Conservation (phyloP, 2,113 vertebrate genomes). For the Narcine bancroftii region DNA sequence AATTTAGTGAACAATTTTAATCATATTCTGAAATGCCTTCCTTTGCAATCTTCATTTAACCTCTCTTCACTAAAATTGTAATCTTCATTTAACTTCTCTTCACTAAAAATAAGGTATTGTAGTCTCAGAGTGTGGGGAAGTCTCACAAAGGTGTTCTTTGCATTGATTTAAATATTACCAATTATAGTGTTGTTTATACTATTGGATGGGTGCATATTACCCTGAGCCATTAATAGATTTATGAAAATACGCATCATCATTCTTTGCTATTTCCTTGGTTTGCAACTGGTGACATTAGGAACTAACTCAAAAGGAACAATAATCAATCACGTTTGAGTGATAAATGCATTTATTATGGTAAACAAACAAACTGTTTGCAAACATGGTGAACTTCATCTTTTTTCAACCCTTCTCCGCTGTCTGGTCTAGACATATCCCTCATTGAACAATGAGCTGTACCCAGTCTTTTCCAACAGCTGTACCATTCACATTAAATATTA, state of each 20-base stretch:
- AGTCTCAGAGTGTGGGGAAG: not conserved
- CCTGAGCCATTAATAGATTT: not conserved
- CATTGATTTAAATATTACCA: not conserved
- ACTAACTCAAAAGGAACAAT: not conserved
- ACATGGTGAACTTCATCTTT: conserved; percentile 41
- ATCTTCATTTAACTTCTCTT: not conserved
- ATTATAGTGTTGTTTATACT: not conserved
- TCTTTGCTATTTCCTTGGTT: not conserved
- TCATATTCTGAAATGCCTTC: not conserved
- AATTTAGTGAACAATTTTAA: conserved; percentile 11
- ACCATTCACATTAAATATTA: conserved; percentile 46
- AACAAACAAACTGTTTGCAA: conserved; percentile 40
- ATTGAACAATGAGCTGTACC: conserved; percentile 41
- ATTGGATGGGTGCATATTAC: not conserved
- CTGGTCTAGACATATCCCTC: conserved; percentile 39
- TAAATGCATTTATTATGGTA: conserved; percentile 38
- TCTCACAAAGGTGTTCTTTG: not conserved
- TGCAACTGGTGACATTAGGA: not conserved
- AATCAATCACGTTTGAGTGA: not conserved
- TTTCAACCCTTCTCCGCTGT: conserved; percentile 41
- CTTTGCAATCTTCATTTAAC: not conserved
- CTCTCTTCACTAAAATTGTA: not conserved
- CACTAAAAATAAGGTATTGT: not conserved
- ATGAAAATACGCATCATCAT: not conserved
- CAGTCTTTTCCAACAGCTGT: conserved; percentile 44